Conservation (phyloP, 64 coral and sea anemone species). For the Catalaphyllia jardinei region DNA sequence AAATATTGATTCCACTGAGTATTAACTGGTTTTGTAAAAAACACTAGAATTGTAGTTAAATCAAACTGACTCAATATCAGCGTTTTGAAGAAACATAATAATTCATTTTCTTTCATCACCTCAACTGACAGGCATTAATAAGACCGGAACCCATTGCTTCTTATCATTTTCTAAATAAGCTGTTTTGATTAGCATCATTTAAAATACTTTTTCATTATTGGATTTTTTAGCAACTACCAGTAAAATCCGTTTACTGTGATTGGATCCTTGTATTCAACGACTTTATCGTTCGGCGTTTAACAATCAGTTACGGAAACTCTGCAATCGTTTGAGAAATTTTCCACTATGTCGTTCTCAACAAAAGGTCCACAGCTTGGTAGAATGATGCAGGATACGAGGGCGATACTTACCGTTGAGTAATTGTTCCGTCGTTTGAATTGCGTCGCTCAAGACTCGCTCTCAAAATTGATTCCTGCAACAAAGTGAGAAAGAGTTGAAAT, state of each 20-base stretch:
- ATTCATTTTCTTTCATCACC: too few species aligned
- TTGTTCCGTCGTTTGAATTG: constrained; percentile 17
- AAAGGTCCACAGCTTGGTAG: not conserved
- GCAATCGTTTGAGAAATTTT: not conserved
- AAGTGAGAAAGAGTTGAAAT: too few species aligned
- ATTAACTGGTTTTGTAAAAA: too few species aligned
- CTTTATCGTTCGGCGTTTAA: not conserved
- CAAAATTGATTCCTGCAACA: not conserved
- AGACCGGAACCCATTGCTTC: not conserved
- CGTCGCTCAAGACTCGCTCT: not conserved
- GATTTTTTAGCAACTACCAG: not conserved
- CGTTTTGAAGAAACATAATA: too few species aligned
- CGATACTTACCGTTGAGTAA: not conserved
- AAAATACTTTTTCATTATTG: not conserved
- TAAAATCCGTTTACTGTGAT: not conserved
- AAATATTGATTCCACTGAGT: too few species aligned
- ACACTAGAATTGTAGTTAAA: too few species aligned
- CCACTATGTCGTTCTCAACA: not conserved
- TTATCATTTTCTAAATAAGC: not conserved
- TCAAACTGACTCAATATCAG: too few species aligned
- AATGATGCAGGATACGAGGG: not conserved
- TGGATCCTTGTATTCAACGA: not conserved
- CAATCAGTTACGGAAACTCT: too few species aligned
- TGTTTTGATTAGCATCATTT: not conserved
- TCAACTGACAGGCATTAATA: not conserved